Evolutionary conservation across 2,888 invertebrate species (phyloP), one percentile per base, ranked within the genome.

Genomic region (Ophraella communa): DNA sequence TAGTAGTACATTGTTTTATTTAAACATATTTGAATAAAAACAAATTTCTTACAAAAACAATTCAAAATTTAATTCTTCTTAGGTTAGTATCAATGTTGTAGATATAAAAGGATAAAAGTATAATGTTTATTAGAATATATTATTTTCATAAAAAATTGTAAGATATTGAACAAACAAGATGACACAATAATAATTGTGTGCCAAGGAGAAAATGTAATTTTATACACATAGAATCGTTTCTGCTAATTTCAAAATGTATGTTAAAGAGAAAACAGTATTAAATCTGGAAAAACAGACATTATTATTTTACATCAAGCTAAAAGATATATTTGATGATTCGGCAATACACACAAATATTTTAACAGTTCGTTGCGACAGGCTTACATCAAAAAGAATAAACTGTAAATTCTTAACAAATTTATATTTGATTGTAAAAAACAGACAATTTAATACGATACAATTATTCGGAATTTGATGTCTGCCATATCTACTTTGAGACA

Each of bases 281-380:
- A 23, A 57, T 24, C 39, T 59, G 42, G 24, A 59, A 45, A 56
- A 58, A 51, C 14, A 51, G 33, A 59, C 59, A 42, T 49, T 14
- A 59, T 59, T 59, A 24, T 35, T 27, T 52, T 52, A 59, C 59
- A 42, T 52, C 18, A 59, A 59, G 59, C 59, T 52, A n/a, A 59
- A 23, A 39, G n/a, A 14, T 58, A 21, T 49, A 49, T 35, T 49
- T 57, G 57, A 57, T 24, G 45, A 57, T 42, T 11, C 21, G 42
- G 20, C 11, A 21, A n/a, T 24, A 21, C 49, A 49, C 35, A 35
- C 35, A 30, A 30, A 30, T 30, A 30, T 30, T 30, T 30, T 0
- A 30, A 30, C 10, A 30, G 10, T 30, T 10, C 14, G n/a, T 35
- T 35, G n/a, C n/a, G n/a, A 35, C 35, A 14, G n/a, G 11, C 11